Percentiles rank a stretch among this genome's conserved stretches.
Evolutionary conservation across 1,140 invertebrate genomes (phyloP).

Genomic region (Ceratina australensis): DNA sequence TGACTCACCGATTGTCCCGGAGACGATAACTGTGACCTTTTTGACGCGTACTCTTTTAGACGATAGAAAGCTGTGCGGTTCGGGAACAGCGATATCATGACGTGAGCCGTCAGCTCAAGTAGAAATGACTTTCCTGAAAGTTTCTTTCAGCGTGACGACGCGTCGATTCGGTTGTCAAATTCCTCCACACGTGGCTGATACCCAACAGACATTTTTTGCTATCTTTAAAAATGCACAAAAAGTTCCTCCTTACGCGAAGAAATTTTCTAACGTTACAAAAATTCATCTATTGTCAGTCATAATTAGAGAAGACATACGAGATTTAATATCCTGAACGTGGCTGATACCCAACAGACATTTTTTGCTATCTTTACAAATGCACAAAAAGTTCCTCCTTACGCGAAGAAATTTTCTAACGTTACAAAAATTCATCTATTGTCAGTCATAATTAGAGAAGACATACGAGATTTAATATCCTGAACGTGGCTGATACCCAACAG

Average conservation of each 20-base stretch:
- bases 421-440: no score
- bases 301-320: no score
- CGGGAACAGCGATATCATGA: slow-evolving; percentile 44
- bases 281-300: no score
- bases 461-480: no score
- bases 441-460: no score
- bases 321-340: no score
- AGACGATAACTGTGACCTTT: not conserved
- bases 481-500: slow-evolving; percentile 29
- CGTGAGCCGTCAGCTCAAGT: slow-evolving; percentile 40
- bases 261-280: no score
- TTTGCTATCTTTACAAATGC: no score
- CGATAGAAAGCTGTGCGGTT: slow-evolving; percentile 1
- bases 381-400: no score
- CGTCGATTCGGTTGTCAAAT: slow-evolving; percentile 42
- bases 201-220: slow-evolving; percentile 28
- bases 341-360: no score
- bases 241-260: no score
- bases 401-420: no score
- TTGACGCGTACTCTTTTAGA: not conserved
- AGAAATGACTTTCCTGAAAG: slow-evolving; percentile 44
- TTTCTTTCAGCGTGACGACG: slow-evolving; percentile 40
- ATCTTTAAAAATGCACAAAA: slow-evolving; percentile 47
- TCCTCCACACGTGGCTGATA: slow-evolving; percentile 19
- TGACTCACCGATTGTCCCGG: not conserved